Percentiles rank a stretch among this genome's conserved stretches.
Conservation (phyloP, 2,113 vertebrate genomes). For the Hippopotamus amphibius region DNA sequence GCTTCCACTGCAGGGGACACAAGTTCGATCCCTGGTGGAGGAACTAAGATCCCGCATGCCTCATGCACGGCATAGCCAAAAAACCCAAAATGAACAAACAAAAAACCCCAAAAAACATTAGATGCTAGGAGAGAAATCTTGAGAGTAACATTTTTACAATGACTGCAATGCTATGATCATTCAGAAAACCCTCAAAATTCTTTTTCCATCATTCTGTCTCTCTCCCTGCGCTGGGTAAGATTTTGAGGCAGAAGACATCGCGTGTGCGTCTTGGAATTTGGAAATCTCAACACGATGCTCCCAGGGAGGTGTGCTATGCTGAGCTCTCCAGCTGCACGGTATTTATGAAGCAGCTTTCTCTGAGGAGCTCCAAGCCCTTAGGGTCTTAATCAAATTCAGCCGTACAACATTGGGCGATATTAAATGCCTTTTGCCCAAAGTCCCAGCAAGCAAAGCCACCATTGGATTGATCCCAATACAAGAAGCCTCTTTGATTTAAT, state of each 20-base stretch:
- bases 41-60: background rate
- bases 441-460: conserved; percentile 1
- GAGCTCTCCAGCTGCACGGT: background rate
- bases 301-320: background rate
- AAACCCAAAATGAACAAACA: no score
- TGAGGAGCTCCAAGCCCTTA: background rate
- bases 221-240: background rate
- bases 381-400: conserved; percentile 1
- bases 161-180: background rate
- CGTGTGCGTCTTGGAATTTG: background rate
- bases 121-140: background rate
- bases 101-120: background rate
- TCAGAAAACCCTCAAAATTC: background rate
- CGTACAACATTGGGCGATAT: background rate
- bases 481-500: conserved; percentile 38
- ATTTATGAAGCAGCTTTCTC: conserved; percentile 18
- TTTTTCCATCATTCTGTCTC: background rate
- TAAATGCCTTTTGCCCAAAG: conserved; percentile 64
- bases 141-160: background rate
- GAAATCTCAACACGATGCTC: background rate
- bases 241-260: background rate
- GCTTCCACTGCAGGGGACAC: background rate
- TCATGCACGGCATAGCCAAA: background rate
- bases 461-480: background rate
- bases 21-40: background rate